phyloP scores from a whole-genome alignment of 2,888 invertebrate species.

The Eurois occulta region DNA sequence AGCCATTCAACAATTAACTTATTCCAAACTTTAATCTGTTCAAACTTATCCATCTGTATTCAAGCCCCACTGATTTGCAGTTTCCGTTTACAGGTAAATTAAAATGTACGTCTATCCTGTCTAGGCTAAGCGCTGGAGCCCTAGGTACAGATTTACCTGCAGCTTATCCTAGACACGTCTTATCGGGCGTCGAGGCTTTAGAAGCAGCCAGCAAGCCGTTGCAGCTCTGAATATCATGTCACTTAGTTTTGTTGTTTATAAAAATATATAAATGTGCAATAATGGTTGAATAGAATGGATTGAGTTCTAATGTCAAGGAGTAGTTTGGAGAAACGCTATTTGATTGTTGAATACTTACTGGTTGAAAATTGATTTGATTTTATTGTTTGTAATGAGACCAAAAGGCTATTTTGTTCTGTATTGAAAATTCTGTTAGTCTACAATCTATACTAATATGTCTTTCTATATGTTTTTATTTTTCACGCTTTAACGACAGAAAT shows the following conservation, averaged over 20 bases:
- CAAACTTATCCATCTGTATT: constrained; percentile 19
- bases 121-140: constrained; percentile 7
- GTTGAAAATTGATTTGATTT: too few relatives aligned
- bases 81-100: constrained; percentile 24
- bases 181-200: constrained; percentile 37
- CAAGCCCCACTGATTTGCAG: not conserved
- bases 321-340: not conserved
- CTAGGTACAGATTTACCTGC: constrained; percentile 26
- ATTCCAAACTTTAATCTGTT: not conserved
- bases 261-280: not conserved
- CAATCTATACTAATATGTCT: not conserved
- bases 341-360: too few relatives aligned
- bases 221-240: constrained; percentile 2
- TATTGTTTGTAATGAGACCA: not conserved
- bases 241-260: constrained; percentile 2
- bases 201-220: constrained; percentile 1
- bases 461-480: not conserved
- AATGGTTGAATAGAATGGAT: not conserved
- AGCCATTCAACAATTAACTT: too few relatives aligned
- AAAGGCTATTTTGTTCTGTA: not conserved
- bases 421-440: not conserved
- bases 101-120: constrained; percentile 24
- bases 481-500: not conserved
- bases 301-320: not conserved
- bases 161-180: constrained; percentile 37